Percentiles rank a stretch among this genome's conserved stretches.
Conservation (phyloP, 2,797 vertebrate genomes). For the Sebastes wilsoni region DNA sequence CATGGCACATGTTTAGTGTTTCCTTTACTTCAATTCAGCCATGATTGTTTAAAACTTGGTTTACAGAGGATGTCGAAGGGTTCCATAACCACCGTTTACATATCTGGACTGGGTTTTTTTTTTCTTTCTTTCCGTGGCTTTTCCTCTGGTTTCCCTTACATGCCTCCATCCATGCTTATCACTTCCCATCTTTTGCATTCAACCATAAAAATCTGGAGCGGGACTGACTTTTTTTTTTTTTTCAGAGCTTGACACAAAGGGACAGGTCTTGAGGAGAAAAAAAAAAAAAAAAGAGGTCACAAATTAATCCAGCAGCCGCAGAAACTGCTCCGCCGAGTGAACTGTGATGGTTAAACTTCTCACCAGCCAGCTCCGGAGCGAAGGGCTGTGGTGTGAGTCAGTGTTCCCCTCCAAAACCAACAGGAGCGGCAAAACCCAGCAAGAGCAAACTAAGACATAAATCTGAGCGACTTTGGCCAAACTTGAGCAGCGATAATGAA, state of each 20-base stretch:
- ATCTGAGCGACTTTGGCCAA: slow-evolving; percentile 52
- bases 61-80: slow-evolving; percentile 44
- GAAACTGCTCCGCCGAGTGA: slow-evolving; percentile 9
- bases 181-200: slow-evolving; percentile 39
- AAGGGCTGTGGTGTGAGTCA: slow-evolving; percentile 52
- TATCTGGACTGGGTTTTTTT: slow-evolving; percentile 23
- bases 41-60: slow-evolving; percentile 42
- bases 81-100: slow-evolving; percentile 52
- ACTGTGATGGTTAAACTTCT: slow-evolving; percentile 30
- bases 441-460: slow-evolving; percentile 40
- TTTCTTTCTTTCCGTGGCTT: slow-evolving; percentile 14
- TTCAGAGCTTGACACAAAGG: slow-evolving; percentile 17
- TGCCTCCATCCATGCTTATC: slow-evolving; percentile 41
- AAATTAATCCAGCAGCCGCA: slow-evolving; percentile 29
- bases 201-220: slow-evolving; percentile 28
- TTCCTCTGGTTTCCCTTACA: slow-evolving; percentile 35
- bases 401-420: slow-evolving; percentile 58
- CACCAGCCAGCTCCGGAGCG: slow-evolving; percentile 11
- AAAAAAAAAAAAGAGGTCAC: neutral
- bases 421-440: slow-evolving; percentile 35
- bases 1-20: slow-evolving; percentile 40
- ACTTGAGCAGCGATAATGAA: slow-evolving; percentile 52
- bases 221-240: slow-evolving; percentile 1
- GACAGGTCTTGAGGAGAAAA: neutral
- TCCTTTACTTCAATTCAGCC: slow-evolving; percentile 41